These are phyloP conservation scores for Lycodopsis pacificus DNA, from an alignment of 2,797 vertebrate species.

Conservation along the genomic window DNA sequence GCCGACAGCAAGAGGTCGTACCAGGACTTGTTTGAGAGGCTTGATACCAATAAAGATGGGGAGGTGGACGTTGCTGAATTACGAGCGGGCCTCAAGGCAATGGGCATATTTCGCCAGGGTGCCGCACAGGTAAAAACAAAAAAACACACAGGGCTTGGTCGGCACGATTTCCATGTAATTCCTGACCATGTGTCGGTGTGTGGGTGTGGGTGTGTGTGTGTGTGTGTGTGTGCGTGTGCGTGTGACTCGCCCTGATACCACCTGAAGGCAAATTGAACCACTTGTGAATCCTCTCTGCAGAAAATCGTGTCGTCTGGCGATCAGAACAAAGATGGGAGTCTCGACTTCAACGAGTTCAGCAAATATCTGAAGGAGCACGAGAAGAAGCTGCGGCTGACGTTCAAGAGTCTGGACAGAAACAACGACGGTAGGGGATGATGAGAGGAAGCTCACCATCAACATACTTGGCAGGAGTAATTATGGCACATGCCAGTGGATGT, in stretches of 20 bases:
- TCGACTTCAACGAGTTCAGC: conserved; percentile 94
- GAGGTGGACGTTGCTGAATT: conserved; percentile 92
- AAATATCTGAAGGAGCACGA: conserved; percentile 94
- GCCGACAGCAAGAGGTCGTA: conserved; percentile 80
- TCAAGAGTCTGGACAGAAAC: conserved; percentile 95
- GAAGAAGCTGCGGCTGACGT: conserved; percentile 94
- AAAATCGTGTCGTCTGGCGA: conserved; percentile 94
- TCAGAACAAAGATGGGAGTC: conserved; percentile 89
- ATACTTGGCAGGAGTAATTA: conserved; percentile 4
- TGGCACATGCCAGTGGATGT: conserved; percentile 4
- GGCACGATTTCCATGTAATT: too few species aligned
- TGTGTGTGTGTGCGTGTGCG: too few species aligned
- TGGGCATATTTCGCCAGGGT: conserved; percentile 90
- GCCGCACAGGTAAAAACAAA: conserved; percentile 87
- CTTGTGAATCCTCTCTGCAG: conserved; percentile 71
- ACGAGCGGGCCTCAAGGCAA: conserved; percentile 86
- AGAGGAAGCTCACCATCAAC: background rate
- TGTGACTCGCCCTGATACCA: background rate
- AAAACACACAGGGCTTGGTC: background rate
- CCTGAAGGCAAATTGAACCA: background rate
- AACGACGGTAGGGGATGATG: conserved; percentile 86
- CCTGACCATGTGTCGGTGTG: too few species aligned
- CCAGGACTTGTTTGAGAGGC: conserved; percentile 88
- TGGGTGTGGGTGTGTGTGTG: background rate
- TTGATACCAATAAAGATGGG: conserved; percentile 92